Evolutionary conservation across 2,888 invertebrate species (phyloP), one percentile per base, ranked within the genome.

Genomic region (Nomada hirtipes): DNA sequence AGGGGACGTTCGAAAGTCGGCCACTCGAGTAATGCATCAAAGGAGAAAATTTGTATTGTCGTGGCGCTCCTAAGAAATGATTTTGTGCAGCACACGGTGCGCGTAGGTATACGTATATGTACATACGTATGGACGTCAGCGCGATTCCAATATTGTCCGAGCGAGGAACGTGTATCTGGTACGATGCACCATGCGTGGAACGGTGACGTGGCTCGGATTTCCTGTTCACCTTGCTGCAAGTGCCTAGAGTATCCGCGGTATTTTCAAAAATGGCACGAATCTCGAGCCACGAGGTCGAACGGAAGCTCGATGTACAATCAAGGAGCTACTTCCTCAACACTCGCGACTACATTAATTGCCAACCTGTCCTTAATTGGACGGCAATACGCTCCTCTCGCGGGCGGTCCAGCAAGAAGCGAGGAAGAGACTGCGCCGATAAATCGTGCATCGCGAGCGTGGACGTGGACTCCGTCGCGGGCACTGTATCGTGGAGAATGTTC

Each of bases 141-240:
- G 36, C 61, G 53, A 36, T 74, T 44, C 47, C 59, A 44, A 59
- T n/a, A 68, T 57, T 47, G 23, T 44, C 26, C 59, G 29, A 29
- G 29, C 68, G 36, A 52, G 77, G 71, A 71, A 68, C 1, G 61
- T 20, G 44, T 63, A 57, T 63, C 65, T 67, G 44, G 70, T 57
- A 59, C 69, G 65, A 69, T 29, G 60, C 47, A 29, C 10, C 42
- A 23, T 52, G 60, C 57, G 71, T 15, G 76, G 63, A 79, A 79
- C 72, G 70, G 64, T 82, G 72, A 63, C 74, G 71, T 26, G 57
- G 69, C 76, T 85, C 82, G 75, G 73, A 71, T 85, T 86, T 86
- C 85, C 85, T 73, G 85, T 59, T 86, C 85, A 82, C 85, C 85
- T 86, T 82, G 85, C 70, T 18, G 55, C 64, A 13, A 59, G 72